phyloP scores from a whole-genome alignment of 1,140 invertebrate genomes.

The Phortica variegata region DNA sequence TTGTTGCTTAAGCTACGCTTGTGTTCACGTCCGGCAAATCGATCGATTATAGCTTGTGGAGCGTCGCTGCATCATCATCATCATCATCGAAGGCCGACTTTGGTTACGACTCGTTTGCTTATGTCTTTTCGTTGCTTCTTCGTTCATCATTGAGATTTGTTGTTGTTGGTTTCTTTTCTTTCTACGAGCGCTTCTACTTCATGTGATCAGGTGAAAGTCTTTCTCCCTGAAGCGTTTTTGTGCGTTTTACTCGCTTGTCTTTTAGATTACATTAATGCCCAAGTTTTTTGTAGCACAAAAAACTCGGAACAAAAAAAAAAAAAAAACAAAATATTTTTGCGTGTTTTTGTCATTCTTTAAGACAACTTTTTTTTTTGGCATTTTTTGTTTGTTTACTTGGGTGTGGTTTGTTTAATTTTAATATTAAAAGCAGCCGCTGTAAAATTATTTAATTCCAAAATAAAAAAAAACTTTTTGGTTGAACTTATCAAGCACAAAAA shows the following conservation, averaged over 20 bases:
- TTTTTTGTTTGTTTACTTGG: constrained; percentile 23
- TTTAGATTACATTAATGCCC: neutral
- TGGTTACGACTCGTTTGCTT: constrained; percentile 19
- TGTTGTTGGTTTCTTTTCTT: constrained; percentile 17
- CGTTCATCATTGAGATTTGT: neutral
- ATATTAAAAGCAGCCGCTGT: too few relatives aligned
- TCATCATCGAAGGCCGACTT: constrained; percentile 38
- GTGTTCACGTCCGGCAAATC: constrained; percentile 29
- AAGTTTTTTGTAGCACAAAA: too few relatives aligned
- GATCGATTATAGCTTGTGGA: too few relatives aligned
- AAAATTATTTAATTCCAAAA: too few relatives aligned
- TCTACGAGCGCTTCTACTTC: too few relatives aligned
- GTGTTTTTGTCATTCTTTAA: too few relatives aligned
- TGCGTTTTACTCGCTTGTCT: constrained; percentile 14
- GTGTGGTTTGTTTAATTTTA: constrained; percentile 30
- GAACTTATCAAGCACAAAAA: constrained; percentile 32
- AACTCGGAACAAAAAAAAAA: neutral
- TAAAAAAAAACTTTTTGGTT: constrained; percentile 21
- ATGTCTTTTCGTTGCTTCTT: constrained; percentile 11
- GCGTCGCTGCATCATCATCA: too few relatives aligned
- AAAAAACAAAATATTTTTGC: neutral
- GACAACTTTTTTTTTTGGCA: constrained; percentile 4
- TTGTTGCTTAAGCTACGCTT: too few relatives aligned
- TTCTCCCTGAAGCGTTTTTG: constrained; percentile 38
- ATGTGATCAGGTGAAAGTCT: constrained; percentile 51